Evolutionary conservation across 2,797 vertebrate genomes (phyloP), one percentile per base, ranked within the genome.

Genomic region (Crenuchus spilurus): DNA sequence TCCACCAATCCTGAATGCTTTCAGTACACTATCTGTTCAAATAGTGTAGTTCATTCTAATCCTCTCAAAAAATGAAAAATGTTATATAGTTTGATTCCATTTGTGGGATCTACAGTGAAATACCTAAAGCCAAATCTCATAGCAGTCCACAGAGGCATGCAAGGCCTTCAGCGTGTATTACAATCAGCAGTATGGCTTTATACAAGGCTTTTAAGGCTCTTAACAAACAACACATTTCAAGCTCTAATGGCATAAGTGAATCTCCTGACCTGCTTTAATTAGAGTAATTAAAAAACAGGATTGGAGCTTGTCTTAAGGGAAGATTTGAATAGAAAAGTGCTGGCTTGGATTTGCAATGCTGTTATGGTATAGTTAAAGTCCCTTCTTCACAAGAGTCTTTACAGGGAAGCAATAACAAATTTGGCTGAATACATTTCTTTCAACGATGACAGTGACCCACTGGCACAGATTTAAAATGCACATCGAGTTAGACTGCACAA

Each of bases 401-500:
- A 54, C 42, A 67, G 33, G 4, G n/a, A 44, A 62, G 68, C 10
- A 14, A 13, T 70, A 61, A 48, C 1, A 37, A 39, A 51, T 64
- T 48, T 28, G 18, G 13, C 44, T 65, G 31, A 70, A 70, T 77
- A 54, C 20, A 46, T 31, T 55, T 61, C 10, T 70, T 52, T 35
- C 39, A 55, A 41, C 33, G 35, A 72, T 49, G 41, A 76, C 64
- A 60, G 46, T 55, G 64, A 70, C 61, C 66, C 55, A 61, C 66
- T 67, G 65, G 70, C 78, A 76, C n/a, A 61, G 16, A 55, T 71
- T 80, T 57, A 61, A 74, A 77, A 74, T 60, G 41, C 35, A 11
- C 62, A 52, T 30, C 2, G n/a, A 60, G 26, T 62, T 35, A 66
- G 49, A 51, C 52, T 52, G 62, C 28, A 61, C 52, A 33, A 33